Evolutionary conservation across 2,113 vertebrate species (phyloP).

Genomic region (Psettodes erumei): DNA sequence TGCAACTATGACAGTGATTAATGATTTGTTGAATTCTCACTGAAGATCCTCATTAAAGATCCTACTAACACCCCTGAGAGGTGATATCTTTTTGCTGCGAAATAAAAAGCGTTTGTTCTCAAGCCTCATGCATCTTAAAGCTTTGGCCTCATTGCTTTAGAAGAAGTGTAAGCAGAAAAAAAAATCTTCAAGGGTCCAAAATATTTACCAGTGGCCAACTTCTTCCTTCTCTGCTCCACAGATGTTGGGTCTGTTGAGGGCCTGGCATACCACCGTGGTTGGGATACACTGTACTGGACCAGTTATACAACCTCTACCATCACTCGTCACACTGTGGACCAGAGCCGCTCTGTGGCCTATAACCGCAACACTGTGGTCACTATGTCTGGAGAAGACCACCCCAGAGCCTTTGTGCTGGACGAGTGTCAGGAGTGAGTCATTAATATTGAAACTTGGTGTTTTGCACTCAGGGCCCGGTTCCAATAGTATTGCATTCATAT

Average conservation of each 20-base stretch:
- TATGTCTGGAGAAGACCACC: slow-evolving; percentile 97
- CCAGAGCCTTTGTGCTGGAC: slow-evolving; percentile 94
- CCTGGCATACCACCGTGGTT: slow-evolving; percentile 94
- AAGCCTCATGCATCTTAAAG: slow-evolving; percentile 1
- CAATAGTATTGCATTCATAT: slow-evolving; percentile 4
- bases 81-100: slow-evolving; percentile 11
- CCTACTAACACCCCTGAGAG: slow-evolving; percentile 6
- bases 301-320: slow-evolving; percentile 98
- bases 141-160: too few relatives aligned
- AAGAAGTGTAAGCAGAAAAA: neutral
- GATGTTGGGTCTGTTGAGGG: slow-evolving; percentile 97
- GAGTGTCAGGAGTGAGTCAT: slow-evolving; percentile 94
- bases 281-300: slow-evolving; percentile 98
- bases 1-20: slow-evolving; percentile 40
- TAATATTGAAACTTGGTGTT: slow-evolving; percentile 18
- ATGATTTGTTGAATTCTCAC: slow-evolving; percentile 38
- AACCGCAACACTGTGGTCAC: slow-evolving; percentile 95
- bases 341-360: slow-evolving; percentile 89
- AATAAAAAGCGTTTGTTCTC: slow-evolving; percentile 17
- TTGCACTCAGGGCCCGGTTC: slow-evolving; percentile 14
- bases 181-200: neutral
- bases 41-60: slow-evolving; percentile 27
- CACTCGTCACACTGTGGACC: slow-evolving; percentile 94
- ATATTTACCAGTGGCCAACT: neutral
- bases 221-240: slow-evolving; percentile 60